Evolutionary conservation across 2,113 vertebrate species (phyloP), one percentile per base, ranked within the genome.

Genomic region (Sciurus niger): DNA sequence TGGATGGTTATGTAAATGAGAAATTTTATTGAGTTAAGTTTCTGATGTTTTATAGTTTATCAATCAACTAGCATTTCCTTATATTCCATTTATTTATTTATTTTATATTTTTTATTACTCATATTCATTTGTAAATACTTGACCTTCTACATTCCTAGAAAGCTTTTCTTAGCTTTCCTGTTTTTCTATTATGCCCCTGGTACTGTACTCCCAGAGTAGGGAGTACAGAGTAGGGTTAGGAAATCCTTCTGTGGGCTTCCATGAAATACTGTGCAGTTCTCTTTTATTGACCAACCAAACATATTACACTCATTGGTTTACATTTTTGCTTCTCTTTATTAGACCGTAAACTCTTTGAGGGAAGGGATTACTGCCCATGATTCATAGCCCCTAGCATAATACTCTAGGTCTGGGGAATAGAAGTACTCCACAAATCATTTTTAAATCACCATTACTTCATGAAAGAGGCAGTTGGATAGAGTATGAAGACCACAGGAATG

Each of bases 301-400:
- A 43, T 93, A 63, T 24, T 92, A 87, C 76, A 94, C 34, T 87
- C 24, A 84, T 63, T 55, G 34, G 16, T 84, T 90, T 43, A 80
- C 37, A 1, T 68, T 9, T 48, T 55, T 83, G 4, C 28, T 58
- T 87, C 34, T 90, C 58, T 34, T 40, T 94, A 13, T 34, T 86
- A 95, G 67, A 84, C 32, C 67, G 63, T 84, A 46, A 37, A 53
- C 53, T 85, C 76, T 24, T 46, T 63, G 22, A 97, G n/a, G 60
- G 8, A 53, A 93, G 46, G 17, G 6, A 68, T 74, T 88, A 91
- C 51, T 80, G 34, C 16, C 34, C 51, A 58, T 53, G 32, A 60
- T 55, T 74, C 63, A 48, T 95, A 86, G 17, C 16, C 32, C 72
- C 34, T 65, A 85, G 51, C 40, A 77, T 30, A n/a, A 83, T 20